Evolutionary conservation across 2,888 invertebrate genomes (phyloP).

Genomic region (Pemphredon lugubris): DNA sequence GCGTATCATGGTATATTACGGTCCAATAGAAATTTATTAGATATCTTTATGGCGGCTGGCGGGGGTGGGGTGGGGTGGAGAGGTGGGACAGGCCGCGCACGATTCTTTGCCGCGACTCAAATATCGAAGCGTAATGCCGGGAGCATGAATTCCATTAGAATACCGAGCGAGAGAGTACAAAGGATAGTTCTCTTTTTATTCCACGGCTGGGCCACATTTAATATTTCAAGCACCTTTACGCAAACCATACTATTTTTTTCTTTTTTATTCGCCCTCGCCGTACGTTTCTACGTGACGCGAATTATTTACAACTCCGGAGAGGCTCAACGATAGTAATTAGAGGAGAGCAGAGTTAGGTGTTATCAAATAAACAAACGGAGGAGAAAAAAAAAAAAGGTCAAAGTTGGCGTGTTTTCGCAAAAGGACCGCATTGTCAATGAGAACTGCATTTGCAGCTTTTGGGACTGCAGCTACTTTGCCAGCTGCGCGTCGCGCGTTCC

Average conservation of each 20-base stretch:
- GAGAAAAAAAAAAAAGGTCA: constrained; percentile 2
- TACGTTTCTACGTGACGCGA: no score
- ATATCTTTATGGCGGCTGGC: background rate
- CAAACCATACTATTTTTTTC: no score
- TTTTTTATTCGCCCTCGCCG: no score
- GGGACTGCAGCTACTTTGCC: constrained; percentile 42
- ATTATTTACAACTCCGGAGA: no score
- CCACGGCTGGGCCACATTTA: background rate
- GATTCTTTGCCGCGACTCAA: background rate
- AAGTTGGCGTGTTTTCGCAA: constrained; percentile 1
- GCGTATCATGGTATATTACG: constrained; percentile 3
- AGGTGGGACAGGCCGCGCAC: background rate
- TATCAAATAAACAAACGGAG: no score
- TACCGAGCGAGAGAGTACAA: background rate
- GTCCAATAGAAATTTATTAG: constrained; percentile 30
- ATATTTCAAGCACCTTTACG: no score
- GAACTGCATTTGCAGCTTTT: constrained; percentile 31
- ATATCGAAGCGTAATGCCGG: background rate
- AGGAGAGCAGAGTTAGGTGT: no score
- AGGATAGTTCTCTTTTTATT: no score
- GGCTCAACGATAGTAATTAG: no score
- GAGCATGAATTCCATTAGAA: background rate
- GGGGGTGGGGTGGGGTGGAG: no score
- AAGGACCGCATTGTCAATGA: constrained; percentile 33
- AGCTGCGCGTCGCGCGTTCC: constrained; percentile 25